Evolutionary conservation across 2,888 invertebrate species (phyloP), one percentile per base, ranked within the genome.

Genomic region (Oscheius sp.): DNA sequence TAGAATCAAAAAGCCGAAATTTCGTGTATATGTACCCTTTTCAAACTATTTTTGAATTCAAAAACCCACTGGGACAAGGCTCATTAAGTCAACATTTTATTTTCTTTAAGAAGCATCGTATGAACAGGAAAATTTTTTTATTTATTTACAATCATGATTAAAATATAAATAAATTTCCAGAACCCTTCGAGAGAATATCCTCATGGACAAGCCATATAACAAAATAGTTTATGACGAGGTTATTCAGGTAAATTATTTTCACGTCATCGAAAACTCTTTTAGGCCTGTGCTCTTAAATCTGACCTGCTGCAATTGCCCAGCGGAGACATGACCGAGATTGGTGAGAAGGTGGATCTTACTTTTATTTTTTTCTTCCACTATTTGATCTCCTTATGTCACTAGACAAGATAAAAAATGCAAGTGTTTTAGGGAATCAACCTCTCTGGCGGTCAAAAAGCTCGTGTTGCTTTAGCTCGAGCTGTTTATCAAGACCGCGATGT

Each of bases 401-500:
- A n/a, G n/a, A n/a, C n/a, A n/a, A n/a, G n/a, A n/a, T n/a, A n/a
- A n/a, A n/a, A n/a, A n/a, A 22, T 20, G 2, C n/a, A 36, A 33
- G 20, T 33, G 44, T 24, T 67, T 20, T 32, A 83, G 78, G 84
- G 84, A 47, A 85, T 84, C 24, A 85, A 84, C 44, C 72, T 84
- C 6, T 82, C 82, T 24, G 84, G 84, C 41, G 84, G 84, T 5
- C 84, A 83, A 63, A 84, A 85, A 69, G 74, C 82, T 92, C 90
- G 95, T 76, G 93, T 95, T 45, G 93, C 93, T 65, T 88, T 95
- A 73, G 95, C 95, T 0, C 90, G 95, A 77, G 94, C 94, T 1
- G 94, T 94, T 1, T 95, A 95, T 87, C 91, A 90, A 82, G 91
- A 94, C 87, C 65, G 92, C 0, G 94, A 95, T 85, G 90, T 94